Evolutionary conservation across 2,888 invertebrate species (phyloP).

Genomic region (Anticlea derivata): DNA sequence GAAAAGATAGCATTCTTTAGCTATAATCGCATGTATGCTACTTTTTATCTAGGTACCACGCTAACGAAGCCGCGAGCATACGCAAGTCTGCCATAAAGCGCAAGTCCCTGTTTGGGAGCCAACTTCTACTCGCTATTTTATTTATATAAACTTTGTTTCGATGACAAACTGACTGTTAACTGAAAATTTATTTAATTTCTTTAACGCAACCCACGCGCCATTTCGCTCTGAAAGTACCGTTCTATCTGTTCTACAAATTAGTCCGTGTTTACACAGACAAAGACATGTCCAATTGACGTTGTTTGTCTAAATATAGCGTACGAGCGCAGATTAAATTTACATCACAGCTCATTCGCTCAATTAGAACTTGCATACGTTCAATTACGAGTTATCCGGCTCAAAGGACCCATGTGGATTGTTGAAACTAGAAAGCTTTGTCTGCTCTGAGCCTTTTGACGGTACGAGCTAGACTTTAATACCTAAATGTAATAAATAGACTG

Average conservation of each 20-base stretch:
- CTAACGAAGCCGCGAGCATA: no score
- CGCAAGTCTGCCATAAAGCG: background rate
- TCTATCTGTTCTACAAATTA: conserved; percentile 12
- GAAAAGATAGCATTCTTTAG: no score
- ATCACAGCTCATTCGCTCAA: conserved; percentile 37
- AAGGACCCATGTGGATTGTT: conserved; percentile 24
- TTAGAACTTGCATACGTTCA: conserved; percentile 38
- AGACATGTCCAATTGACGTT: conserved; percentile 32
- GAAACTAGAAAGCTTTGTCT: conserved; percentile 1
- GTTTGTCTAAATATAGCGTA: conserved; percentile 40
- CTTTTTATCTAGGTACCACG: no score
- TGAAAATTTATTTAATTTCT: no score
- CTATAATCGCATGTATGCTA: no score
- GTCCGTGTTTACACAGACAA: conserved; percentile 20
- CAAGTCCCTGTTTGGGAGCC: background rate
- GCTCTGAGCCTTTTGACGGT: background rate
- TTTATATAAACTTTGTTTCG: background rate
- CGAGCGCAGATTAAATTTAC: conserved; percentile 45
- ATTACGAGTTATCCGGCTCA: conserved; percentile 37
- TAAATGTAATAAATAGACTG: conserved; percentile 7
- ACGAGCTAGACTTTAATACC: background rate
- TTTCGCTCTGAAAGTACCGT: background rate
- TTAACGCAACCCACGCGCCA: no score
- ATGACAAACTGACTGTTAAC: no score
- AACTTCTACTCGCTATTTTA: background rate